A percentile compares a stretch with the other conserved stretches of the same genome.
phyloP scores from a whole-genome alignment of 2,888 invertebrate genomes.

The Pollenia labialis region DNA sequence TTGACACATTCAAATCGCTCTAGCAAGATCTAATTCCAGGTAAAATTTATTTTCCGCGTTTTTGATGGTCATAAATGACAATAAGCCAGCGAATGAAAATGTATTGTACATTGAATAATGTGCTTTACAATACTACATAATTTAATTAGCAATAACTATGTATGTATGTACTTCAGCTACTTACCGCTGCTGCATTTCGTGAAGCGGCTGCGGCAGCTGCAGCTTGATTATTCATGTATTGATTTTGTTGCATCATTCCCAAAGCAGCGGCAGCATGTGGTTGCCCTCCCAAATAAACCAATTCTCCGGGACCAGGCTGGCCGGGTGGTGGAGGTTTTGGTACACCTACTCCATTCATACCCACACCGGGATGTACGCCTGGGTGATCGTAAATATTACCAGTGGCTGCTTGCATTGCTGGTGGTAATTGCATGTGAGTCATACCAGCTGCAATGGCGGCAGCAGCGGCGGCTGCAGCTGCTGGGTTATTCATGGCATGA shows the following conservation, averaged over 20 bases:
- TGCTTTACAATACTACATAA: background rate
- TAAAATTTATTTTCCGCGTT: background rate
- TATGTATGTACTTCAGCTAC: slow-evolving; percentile 76
- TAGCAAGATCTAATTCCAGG: too few species aligned
- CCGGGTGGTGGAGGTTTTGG: slow-evolving; percentile 75
- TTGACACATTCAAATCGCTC: too few species aligned
- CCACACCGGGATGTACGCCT: slow-evolving; percentile 79
- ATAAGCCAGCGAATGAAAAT: background rate
- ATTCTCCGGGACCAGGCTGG: slow-evolving; percentile 80
- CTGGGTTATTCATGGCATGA: slow-evolving; percentile 83
- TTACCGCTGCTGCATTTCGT: slow-evolving; percentile 83
- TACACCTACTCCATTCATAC: slow-evolving; percentile 80
- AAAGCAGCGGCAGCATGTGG: slow-evolving; percentile 80
- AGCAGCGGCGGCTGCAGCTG: slow-evolving; percentile 79
- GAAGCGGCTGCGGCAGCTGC: slow-evolving; percentile 81
- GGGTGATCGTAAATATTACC: slow-evolving; percentile 83
- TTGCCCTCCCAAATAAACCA: slow-evolving; percentile 83
- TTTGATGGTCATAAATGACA: slow-evolving; percentile 6
- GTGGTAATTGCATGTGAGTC: slow-evolving; percentile 82
- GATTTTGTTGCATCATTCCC: slow-evolving; percentile 83
- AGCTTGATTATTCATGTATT: slow-evolving; percentile 83
- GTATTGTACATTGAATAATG: background rate
- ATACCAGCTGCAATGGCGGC: slow-evolving; percentile 80
- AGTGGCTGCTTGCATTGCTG: slow-evolving; percentile 77
- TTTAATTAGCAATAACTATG: slow-evolving; percentile 15